Percentiles rank a stretch among this genome's conserved stretches.
Conservation (phyloP, 1,140 invertebrate genomes). For the Neodiprion pinetum region DNA sequence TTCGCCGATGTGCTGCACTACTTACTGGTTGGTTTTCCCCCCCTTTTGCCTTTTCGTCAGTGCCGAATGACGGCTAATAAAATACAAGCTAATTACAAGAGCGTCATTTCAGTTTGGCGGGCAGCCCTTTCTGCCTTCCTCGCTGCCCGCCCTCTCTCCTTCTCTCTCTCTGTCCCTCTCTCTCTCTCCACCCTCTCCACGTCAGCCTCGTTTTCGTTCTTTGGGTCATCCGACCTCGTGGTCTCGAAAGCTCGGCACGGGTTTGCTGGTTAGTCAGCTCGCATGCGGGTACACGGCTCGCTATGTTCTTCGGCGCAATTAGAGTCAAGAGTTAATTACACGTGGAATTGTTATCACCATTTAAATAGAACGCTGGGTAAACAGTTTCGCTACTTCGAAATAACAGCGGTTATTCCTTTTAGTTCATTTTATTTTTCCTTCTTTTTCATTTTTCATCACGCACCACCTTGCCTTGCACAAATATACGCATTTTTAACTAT, state of each 20-base stretch:
- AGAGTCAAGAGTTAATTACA: not conserved
- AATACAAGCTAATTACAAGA: not conserved
- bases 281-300: not conserved
- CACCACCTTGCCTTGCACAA: not conserved
- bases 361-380: not conserved
- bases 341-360: not conserved
- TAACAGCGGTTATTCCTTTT: not conserved
- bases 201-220: not conserved
- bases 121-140: not conserved
- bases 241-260: not conserved
- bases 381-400: not conserved
- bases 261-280: not conserved
- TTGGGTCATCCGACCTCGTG: constrained; percentile 3
- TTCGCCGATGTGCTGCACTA: no score
- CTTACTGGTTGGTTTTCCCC: no score
- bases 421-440: not conserved
- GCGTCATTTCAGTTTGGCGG: not conserved
- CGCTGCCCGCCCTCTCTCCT: not conserved
- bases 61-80: not conserved
- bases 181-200: not conserved
- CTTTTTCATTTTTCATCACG: not conserved
- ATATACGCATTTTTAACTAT: no score
- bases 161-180: not conserved
- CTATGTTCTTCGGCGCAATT: not conserved
- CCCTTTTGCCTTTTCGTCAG: not conserved